Conservation (phyloP, 1,140 invertebrate genomes). For the Leptopilina clavipes region DNA sequence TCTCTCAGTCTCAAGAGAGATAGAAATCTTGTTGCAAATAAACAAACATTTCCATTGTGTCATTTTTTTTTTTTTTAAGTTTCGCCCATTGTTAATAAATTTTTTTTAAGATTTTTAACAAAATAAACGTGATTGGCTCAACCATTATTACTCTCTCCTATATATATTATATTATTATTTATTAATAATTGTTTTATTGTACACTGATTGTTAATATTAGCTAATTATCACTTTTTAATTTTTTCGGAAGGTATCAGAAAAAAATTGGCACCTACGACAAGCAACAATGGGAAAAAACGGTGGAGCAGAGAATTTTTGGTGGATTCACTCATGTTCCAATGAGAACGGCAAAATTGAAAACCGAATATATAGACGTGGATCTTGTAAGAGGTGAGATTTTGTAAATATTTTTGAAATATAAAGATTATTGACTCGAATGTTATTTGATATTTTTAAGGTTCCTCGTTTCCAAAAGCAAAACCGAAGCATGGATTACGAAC, state of each 20-base stretch:
- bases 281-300: slow-evolving; percentile 95
- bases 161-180: too few species aligned
- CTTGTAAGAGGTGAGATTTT: slow-evolving; percentile 82
- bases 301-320: slow-evolving; percentile 91
- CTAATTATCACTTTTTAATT: slow-evolving; percentile 36
- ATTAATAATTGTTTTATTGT: too few species aligned
- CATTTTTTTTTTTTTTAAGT: too few species aligned
- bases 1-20: too few species aligned
- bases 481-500: slow-evolving; percentile 90
- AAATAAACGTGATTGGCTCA: too few species aligned
- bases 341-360: slow-evolving; percentile 90
- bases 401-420: not conserved
- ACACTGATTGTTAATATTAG: too few species aligned
- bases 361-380: slow-evolving; percentile 96
- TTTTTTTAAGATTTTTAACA: too few species aligned
- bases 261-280: slow-evolving; percentile 98
- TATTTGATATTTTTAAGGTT: slow-evolving; percentile 78
- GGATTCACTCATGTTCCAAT: slow-evolving; percentile 90
- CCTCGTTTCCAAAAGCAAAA: slow-evolving; percentile 94
- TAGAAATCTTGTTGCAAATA: too few species aligned
- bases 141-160: too few species aligned
- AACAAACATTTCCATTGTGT: too few species aligned
- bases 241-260: slow-evolving; percentile 86
- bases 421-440: too few species aligned
- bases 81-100: too few species aligned